phyloP scores from a whole-genome alignment of 2,113 vertebrate genomes.

The Hyla sarda region DNA sequence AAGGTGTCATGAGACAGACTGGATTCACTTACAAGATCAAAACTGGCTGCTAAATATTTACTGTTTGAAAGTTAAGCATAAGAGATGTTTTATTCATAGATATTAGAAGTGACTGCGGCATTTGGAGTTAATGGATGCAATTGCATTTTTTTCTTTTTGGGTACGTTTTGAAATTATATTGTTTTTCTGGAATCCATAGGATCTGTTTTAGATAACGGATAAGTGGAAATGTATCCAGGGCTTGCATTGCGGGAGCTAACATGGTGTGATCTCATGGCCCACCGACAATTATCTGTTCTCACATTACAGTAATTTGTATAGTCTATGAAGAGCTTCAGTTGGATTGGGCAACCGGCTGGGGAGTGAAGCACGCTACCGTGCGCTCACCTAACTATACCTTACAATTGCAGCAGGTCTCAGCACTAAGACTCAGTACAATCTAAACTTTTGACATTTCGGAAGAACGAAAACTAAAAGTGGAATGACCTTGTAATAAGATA shows the following conservation, averaged over 20 bases:
- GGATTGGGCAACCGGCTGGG: too few species aligned
- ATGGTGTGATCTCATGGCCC: neutral
- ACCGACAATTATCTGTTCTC: neutral
- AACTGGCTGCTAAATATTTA: conserved; percentile 40
- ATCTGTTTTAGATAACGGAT: neutral
- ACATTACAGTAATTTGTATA: neutral
- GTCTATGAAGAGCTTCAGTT: too few species aligned
- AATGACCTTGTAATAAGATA: neutral
- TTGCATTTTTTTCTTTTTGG: conserved; percentile 5
- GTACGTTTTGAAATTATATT: neutral
- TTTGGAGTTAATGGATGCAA: neutral
- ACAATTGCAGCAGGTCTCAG: too few species aligned
- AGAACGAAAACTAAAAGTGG: neutral
- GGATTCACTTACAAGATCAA: conserved; percentile 35
- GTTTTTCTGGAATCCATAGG: neutral
- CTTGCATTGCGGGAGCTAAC: neutral
- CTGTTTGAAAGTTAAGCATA: conserved; percentile 16
- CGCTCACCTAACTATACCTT: too few species aligned
- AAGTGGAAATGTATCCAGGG: neutral
- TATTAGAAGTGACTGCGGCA: neutral
- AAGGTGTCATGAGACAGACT: conserved; percentile 42
- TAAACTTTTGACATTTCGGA: too few species aligned
- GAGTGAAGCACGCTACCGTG: too few species aligned
- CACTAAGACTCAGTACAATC: too few species aligned
- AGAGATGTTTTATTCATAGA: conserved; percentile 45